Conservation (phyloP, 2,797 vertebrate species). For the Hipposideros larvatus region DNA sequence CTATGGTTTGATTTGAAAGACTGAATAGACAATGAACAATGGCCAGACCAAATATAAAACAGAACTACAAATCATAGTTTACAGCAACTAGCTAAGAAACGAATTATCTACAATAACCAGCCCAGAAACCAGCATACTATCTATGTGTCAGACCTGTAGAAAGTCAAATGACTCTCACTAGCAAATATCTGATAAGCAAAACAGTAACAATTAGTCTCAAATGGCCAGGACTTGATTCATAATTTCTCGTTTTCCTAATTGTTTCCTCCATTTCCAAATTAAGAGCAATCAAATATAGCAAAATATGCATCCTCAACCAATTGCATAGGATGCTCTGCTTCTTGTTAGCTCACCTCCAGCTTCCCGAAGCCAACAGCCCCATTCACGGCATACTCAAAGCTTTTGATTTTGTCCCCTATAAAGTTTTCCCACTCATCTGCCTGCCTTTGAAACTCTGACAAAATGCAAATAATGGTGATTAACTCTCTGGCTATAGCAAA, state of each 20-base stretch:
- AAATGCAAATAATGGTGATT: background rate
- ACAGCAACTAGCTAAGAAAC: background rate
- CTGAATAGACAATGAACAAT: background rate
- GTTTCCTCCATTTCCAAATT: background rate
- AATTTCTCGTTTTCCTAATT: background rate
- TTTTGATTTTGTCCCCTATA: background rate
- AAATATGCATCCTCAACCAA: background rate
- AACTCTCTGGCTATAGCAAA: background rate
- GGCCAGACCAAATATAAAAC: background rate
- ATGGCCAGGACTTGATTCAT: background rate
- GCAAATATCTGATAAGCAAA: background rate
- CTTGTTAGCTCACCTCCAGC: background rate
- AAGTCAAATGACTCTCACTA: background rate
- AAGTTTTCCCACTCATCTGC: background rate
- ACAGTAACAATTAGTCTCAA: too few relatives aligned
- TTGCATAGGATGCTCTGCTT: background rate
- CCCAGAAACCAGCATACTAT: background rate
- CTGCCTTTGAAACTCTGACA: background rate
- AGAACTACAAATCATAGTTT: background rate
- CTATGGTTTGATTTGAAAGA: background rate
- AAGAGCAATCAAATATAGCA: background rate
- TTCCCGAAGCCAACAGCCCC: accelerated
- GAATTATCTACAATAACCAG: background rate
- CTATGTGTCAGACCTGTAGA: background rate
- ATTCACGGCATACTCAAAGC: too few relatives aligned